Percentiles rank a stretch among this genome's conserved stretches.
Conservation (phyloP, 2,888 invertebrate species). For the Bhutanitis thaidina region DNA sequence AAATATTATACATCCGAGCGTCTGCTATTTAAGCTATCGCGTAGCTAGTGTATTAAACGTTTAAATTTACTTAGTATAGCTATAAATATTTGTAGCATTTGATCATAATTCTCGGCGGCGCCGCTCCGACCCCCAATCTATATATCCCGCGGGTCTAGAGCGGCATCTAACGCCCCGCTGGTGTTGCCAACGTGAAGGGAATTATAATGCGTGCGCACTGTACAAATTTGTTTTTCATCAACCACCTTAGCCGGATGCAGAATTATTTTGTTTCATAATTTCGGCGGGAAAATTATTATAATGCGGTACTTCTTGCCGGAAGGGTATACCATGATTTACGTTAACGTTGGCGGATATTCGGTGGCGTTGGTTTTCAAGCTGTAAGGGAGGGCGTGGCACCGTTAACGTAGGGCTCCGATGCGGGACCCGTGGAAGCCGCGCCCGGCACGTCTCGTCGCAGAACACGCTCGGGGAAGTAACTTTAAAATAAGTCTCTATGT, state of each 20-base stretch:
- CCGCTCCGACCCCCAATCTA: conserved; percentile 15
- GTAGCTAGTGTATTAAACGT: conserved; percentile 61
- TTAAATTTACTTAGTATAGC: conserved; percentile 64
- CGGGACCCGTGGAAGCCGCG: conserved; percentile 24
- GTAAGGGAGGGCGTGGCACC: conserved; percentile 32
- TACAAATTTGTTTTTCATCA: conserved; percentile 73
- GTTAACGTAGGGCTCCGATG: conserved; percentile 18
- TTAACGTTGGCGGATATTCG: conserved; percentile 64
- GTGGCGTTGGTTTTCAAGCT: conserved; percentile 50
- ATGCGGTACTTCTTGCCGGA: conserved; percentile 65
- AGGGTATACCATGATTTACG: conserved; percentile 72
- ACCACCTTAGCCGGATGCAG: conserved; percentile 50
- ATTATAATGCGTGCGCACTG: conserved; percentile 52
- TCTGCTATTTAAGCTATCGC: conserved; percentile 53
- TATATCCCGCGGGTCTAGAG: conserved; percentile 10
- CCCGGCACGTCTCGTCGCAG: conserved; percentile 59
- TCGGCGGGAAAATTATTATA: conserved; percentile 61
- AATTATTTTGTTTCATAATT: conserved; percentile 62
- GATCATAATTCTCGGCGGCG: conserved; percentile 27
- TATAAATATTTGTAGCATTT: conserved; percentile 51
- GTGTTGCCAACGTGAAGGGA: conserved; percentile 32
- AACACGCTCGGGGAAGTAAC: conserved; percentile 53
- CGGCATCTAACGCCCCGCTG: conserved; percentile 22
- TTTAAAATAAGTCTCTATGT: conserved; percentile 76
- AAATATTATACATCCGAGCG: conserved; percentile 50